Conservation (phyloP, 1,140 invertebrate species). For the Psix sp. region DNA sequence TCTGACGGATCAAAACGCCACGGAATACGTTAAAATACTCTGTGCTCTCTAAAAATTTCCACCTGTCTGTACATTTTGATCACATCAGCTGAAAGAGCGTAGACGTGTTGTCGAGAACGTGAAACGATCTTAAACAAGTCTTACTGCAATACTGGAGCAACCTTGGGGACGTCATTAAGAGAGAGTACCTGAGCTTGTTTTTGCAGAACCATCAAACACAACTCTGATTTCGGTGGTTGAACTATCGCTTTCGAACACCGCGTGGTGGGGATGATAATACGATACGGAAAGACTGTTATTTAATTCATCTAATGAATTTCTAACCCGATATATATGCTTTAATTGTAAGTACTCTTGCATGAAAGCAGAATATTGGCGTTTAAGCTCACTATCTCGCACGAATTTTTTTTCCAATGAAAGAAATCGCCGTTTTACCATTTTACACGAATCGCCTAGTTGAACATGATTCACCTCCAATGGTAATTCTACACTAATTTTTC, state of each 20-base stretch:
- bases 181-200: conserved; percentile 51
- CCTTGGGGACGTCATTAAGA: conserved; percentile 14
- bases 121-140: conserved; percentile 2
- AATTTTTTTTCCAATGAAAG: conserved; percentile 44
- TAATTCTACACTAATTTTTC: conserved; percentile 16
- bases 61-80: conserved; percentile 30
- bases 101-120: conserved; percentile 12
- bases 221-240: conserved; percentile 66
- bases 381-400: conserved; percentile 46
- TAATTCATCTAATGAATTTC: background rate
- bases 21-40: conserved; percentile 8
- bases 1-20: conserved; percentile 4
- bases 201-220: conserved; percentile 68
- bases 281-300: background rate
- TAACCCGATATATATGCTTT: conserved; percentile 64
- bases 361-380: conserved; percentile 62
- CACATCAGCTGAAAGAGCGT: conserved; percentile 16
- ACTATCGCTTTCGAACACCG: conserved; percentile 24
- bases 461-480: conserved; percentile 16
- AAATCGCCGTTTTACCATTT: conserved; percentile 38
- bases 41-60: background rate
- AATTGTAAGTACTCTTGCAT: conserved; percentile 69
- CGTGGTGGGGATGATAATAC: conserved; percentile 12
- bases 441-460: conserved; percentile 42
- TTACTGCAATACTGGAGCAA: conserved; percentile 16